Conservation (phyloP, 2,888 invertebrate species). For the Elmis aenea region DNA sequence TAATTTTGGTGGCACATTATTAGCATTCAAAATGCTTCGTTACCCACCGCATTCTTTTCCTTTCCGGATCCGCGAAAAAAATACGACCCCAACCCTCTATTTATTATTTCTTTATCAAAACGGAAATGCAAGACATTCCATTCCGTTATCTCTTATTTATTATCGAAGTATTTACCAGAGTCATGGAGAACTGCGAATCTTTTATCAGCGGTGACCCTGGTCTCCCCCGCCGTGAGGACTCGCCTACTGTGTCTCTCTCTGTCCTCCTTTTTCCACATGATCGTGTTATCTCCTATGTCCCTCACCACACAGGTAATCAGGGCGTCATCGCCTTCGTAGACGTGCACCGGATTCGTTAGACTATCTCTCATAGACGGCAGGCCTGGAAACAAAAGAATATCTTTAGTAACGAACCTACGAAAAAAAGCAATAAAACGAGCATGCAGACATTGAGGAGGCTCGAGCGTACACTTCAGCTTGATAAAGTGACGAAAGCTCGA, state of each 20-base stretch:
- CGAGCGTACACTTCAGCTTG: too few relatives aligned
- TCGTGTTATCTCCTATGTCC: constrained; percentile 64
- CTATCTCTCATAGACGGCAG: constrained; percentile 49
- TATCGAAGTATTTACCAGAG: constrained; percentile 65
- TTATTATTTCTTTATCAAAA: too few relatives aligned
- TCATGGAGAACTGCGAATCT: constrained; percentile 72
- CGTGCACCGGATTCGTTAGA: constrained; percentile 51
- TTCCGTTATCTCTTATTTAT: too few relatives aligned
- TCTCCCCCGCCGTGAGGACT: constrained; percentile 70
- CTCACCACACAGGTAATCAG: constrained; percentile 75
- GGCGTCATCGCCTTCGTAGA: constrained; percentile 70
- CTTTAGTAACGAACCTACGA: not conserved
- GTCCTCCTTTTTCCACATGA: constrained; percentile 70
- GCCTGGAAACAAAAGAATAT: constrained; percentile 38
- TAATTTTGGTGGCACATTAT: too few relatives aligned
- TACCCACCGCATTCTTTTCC: too few relatives aligned
- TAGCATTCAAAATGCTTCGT: too few relatives aligned
- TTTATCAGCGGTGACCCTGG: constrained; percentile 69
- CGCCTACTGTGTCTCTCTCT: constrained; percentile 52
- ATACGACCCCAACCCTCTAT: too few relatives aligned
- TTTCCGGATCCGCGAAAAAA: too few relatives aligned
- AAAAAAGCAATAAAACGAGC: too few relatives aligned
- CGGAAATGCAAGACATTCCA: too few relatives aligned
- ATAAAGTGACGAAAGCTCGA: too few relatives aligned
- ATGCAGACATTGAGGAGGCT: too few relatives aligned